A percentile compares a stretch with the other conserved stretches of the same genome.
Evolutionary conservation across 2,888 invertebrate genomes (phyloP).

Genomic region (Trichopoda pennipes): DNA sequence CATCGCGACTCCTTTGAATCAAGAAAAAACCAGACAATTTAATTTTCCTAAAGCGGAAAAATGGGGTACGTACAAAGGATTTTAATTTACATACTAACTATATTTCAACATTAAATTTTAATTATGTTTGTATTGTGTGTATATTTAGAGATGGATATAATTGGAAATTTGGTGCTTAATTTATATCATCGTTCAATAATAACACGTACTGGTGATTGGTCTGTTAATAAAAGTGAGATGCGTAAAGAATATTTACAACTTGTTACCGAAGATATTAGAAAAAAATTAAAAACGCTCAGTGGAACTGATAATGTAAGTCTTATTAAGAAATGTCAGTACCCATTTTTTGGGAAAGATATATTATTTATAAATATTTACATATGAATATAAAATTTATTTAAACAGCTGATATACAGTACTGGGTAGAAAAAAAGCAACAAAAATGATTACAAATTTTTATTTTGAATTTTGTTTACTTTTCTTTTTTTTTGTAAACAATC

Average conservation of each 20-base stretch:
- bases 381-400: no score
- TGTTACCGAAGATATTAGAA: slow-evolving; percentile 27
- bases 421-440: no score
- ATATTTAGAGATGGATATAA: slow-evolving; percentile 71
- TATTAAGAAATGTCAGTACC: no score
- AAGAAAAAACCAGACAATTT: background rate
- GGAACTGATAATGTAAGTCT: slow-evolving; percentile 72
- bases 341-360: no score
- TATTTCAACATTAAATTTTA: background rate
- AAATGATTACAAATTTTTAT: no score
- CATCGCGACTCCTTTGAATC: slow-evolving; percentile 5
- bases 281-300: slow-evolving; percentile 41
- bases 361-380: no score
- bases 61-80: slow-evolving; percentile 17
- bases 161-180: slow-evolving; percentile 73
- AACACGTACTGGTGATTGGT: slow-evolving; percentile 70
- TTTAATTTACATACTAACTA: background rate
- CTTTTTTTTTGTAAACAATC: no score
- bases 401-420: no score
- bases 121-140: background rate
- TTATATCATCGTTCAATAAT: slow-evolving; percentile 71
- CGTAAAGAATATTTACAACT: slow-evolving; percentile 69
- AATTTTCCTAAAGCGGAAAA: slow-evolving; percentile 33
- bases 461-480: no score
- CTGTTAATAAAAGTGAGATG: slow-evolving; percentile 69